A percentile compares a stretch with the other conserved stretches of the same genome.
Evolutionary conservation across 2,888 invertebrate species (phyloP).

Genomic region (Drosophila anomalata): DNA sequence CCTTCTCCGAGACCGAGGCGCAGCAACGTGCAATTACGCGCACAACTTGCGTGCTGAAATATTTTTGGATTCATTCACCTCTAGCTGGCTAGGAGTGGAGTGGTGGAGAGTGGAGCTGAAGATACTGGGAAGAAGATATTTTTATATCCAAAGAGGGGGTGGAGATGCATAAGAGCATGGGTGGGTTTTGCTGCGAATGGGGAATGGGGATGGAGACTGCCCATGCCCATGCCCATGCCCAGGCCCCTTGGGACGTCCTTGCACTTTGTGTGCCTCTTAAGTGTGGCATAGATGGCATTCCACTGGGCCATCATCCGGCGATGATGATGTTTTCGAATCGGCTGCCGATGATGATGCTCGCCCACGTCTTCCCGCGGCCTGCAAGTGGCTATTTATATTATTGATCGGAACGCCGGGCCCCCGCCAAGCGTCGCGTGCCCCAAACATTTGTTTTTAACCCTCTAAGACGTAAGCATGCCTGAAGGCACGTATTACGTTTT

Average conservation of each 20-base stretch:
- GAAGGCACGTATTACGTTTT: too few species aligned
- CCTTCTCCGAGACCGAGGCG: conserved; percentile 31
- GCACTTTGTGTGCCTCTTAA: conserved; percentile 51
- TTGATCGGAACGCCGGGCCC: conserved; percentile 43
- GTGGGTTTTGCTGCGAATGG: background rate
- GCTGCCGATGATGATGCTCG: conserved; percentile 17
- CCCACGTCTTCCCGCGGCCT: conserved; percentile 39
- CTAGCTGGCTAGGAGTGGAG: conserved; percentile 29
- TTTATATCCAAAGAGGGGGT: conserved; percentile 26
- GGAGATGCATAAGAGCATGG: conserved; percentile 1
- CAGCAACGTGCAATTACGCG: conserved; percentile 59
- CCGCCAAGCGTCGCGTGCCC: conserved; percentile 59
- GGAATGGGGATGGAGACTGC: background rate
- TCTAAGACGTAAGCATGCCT: too few species aligned
- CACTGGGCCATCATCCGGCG: conserved; percentile 27
- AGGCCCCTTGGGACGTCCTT: conserved; percentile 46
- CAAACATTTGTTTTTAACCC: background rate
- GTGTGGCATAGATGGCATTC: conserved; percentile 46
- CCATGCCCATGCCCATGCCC: background rate
- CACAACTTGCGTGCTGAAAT: conserved; percentile 68
- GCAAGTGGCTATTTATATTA: conserved; percentile 48
- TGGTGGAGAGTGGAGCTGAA: conserved; percentile 11
- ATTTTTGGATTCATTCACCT: conserved; percentile 70
- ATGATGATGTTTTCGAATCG: conserved; percentile 23
- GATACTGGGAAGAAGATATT: conserved; percentile 43